phyloP scores from a whole-genome alignment of 2,113 vertebrate genomes.

The Dendropsophus ebraccatus region DNA sequence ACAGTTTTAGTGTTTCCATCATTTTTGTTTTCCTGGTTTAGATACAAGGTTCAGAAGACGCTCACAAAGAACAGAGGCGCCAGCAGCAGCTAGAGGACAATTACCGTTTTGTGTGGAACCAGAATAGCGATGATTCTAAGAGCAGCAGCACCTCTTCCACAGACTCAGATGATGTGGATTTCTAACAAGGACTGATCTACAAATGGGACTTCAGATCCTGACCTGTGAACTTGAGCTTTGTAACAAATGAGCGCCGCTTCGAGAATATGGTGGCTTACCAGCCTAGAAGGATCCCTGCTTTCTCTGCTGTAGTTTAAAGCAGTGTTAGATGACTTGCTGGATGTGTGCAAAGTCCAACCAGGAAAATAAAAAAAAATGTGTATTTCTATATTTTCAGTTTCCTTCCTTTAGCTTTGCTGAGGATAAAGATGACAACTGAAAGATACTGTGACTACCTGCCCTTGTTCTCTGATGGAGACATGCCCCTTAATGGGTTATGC shows the following conservation, averaged over 20 bases:
- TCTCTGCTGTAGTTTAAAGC: neutral
- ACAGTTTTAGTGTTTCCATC: neutral
- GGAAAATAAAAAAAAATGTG: slow-evolving; percentile 8
- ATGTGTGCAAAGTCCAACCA: neutral
- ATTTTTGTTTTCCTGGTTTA: slow-evolving; percentile 57
- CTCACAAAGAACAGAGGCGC: slow-evolving; percentile 86
- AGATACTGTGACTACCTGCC: neutral
- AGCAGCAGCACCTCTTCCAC: slow-evolving; percentile 69
- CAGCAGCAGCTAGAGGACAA: slow-evolving; percentile 90
- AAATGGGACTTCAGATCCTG: neutral
- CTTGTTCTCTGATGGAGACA: neutral
- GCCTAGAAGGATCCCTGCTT: slow-evolving; percentile 5
- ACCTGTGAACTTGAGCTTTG: slow-evolving; percentile 6
- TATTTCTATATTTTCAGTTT: neutral
- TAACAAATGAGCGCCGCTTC: slow-evolving; percentile 26
- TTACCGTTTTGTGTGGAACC: slow-evolving; percentile 89
- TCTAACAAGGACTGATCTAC: slow-evolving; percentile 71
- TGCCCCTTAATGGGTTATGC: neutral
- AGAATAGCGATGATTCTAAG: slow-evolving; percentile 74
- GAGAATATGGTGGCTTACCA: neutral
- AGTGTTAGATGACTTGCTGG: slow-evolving; percentile 25
- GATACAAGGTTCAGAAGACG: slow-evolving; percentile 89
- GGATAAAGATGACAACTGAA: neutral
- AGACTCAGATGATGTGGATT: slow-evolving; percentile 86
- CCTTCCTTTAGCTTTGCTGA: slow-evolving; percentile 8